Conservation (phyloP, 2,113 vertebrate genomes). For the Chelonoidis abingdonii region DNA sequence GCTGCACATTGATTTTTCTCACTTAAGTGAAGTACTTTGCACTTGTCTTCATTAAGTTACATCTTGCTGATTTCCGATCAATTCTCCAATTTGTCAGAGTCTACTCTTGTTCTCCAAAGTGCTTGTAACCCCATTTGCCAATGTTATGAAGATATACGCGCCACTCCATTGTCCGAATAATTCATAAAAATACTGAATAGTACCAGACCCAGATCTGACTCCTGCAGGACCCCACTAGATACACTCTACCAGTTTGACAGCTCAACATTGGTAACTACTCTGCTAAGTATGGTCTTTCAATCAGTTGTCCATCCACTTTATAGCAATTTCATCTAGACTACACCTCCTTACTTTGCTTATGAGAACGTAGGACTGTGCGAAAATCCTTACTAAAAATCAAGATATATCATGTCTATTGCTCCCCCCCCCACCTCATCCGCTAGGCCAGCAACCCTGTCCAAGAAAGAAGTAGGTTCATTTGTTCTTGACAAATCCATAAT, state of each 20-base stretch:
- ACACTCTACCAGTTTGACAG: background rate
- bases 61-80: background rate
- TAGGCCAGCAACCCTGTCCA: background rate
- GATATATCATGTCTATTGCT: background rate
- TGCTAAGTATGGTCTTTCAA: background rate
- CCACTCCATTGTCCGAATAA: background rate
- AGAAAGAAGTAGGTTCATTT: background rate
- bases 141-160: background rate
- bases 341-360: background rate
- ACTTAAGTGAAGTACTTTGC: background rate
- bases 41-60: background rate
- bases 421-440: too few species aligned
- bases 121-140: background rate
- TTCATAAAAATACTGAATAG: background rate
- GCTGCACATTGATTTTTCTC: background rate
- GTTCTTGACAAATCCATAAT: background rate
- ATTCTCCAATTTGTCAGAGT: background rate
- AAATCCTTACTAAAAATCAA: background rate
- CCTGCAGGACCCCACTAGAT: background rate
- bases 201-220: background rate
- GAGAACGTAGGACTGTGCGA: background rate
- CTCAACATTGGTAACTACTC: background rate
- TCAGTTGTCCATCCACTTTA: background rate
- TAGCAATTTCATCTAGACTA: background rate
- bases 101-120: background rate